A percentile compares a stretch with the other conserved stretches of the same genome.
Evolutionary conservation across 1,140 invertebrate genomes (phyloP).

Genomic region (Bombus haemorrhoidalis): DNA sequence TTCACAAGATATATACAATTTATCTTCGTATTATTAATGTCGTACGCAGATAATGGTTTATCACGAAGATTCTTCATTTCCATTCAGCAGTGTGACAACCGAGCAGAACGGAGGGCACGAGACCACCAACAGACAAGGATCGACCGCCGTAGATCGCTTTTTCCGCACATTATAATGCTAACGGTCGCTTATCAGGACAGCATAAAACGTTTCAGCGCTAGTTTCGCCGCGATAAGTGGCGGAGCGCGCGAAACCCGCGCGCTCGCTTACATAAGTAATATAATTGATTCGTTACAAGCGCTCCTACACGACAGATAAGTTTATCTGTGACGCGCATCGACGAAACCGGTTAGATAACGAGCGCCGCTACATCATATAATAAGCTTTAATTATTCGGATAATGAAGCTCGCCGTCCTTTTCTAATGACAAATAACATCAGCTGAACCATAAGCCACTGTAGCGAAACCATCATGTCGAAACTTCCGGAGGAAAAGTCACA

Average conservation of each 20-base stretch:
- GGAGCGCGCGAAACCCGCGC: slow-evolving; percentile 48
- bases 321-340: slow-evolving; percentile 66
- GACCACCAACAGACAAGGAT: not conserved
- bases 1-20: not conserved
- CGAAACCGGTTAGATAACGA: slow-evolving; percentile 71
- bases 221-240: slow-evolving; percentile 54
- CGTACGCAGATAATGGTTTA: not conserved
- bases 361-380: slow-evolving; percentile 64
- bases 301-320: slow-evolving; percentile 66
- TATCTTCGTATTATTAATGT: not conserved
- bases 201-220: slow-evolving; percentile 44
- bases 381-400: slow-evolving; percentile 71
- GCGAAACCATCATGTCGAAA: not conserved
- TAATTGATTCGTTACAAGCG: slow-evolving; percentile 69
- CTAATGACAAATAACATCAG: slow-evolving; percentile 61
- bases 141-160: not conserved
- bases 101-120: not conserved
- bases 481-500: slow-evolving; percentile 10
- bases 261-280: slow-evolving; percentile 58
- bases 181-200: slow-evolving; percentile 36
- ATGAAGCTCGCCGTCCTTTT: slow-evolving; percentile 48
- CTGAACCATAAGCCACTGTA: slow-evolving; percentile 13
- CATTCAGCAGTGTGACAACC: not conserved
- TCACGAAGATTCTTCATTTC: not conserved
- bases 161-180: slow-evolving; percentile 23